A percentile compares a stretch with the other conserved stretches of the same genome.
Conservation (phyloP, 2,797 vertebrate species). For the Hoplostethus atlanticus region DNA sequence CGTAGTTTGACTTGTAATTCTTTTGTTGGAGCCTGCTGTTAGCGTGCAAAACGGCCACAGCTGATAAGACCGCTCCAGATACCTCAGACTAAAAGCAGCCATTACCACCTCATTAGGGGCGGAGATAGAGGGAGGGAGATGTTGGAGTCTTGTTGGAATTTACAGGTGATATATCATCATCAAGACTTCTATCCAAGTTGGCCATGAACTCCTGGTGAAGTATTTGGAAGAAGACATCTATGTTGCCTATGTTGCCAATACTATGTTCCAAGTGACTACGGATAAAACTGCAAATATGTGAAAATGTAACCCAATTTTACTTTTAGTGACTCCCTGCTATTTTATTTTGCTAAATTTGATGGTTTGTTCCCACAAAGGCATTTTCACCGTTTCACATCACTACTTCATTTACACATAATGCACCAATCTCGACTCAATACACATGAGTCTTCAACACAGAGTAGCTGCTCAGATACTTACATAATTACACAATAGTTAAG, state of each 20-base stretch:
- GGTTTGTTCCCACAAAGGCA: not conserved
- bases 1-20: conserved; percentile 14
- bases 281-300: not conserved
- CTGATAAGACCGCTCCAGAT: conserved; percentile 21
- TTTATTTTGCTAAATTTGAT: not conserved
- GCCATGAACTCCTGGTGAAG: not conserved
- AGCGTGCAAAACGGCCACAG: not conserved
- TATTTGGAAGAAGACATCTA: not conserved
- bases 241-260: not conserved
- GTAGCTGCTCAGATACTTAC: conserved; percentile 21
- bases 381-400: not conserved
- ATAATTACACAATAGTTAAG: conserved; percentile 41
- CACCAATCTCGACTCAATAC: conserved; percentile 22
- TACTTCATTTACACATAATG: not conserved
- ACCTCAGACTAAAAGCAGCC: conserved; percentile 11
- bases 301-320: not conserved
- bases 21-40: not conserved
- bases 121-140: not conserved
- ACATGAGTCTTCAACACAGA: conserved; percentile 23
- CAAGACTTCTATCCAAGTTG: not conserved
- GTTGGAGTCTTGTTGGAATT: not conserved
- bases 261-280: not conserved
- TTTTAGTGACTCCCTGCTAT: not conserved
- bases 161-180: not conserved
- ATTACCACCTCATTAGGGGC: conserved; percentile 27